phyloP scores from a whole-genome alignment of 2,113 vertebrate species.

The Nothocercus julius region DNA sequence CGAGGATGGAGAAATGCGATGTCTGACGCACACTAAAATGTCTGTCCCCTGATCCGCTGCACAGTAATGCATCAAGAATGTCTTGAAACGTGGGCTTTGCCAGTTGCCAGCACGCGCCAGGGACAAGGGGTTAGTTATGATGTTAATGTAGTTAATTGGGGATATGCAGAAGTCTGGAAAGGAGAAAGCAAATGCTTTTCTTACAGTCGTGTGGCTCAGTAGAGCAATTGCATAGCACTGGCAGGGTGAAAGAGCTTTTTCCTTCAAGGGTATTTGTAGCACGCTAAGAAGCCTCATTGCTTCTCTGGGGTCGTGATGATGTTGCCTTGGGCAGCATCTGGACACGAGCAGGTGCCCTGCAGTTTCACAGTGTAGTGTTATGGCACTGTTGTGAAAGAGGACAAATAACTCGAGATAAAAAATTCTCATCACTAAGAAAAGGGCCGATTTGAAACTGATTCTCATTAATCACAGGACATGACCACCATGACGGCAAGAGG shows the following conservation, averaged over 20 bases:
- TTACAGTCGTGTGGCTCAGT: not conserved
- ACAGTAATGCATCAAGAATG: not conserved
- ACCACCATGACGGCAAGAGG: not conserved
- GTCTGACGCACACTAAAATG: slow-evolving; percentile 51
- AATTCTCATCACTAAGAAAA: not conserved
- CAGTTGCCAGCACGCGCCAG: not conserved
- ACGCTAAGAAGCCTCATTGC: slow-evolving; percentile 16
- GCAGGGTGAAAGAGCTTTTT: not conserved
- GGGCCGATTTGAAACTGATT: slow-evolving; percentile 18
- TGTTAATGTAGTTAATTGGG: not conserved
- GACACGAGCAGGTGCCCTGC: not conserved
- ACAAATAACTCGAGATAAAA: slow-evolving; percentile 10
- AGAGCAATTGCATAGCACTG: not conserved
- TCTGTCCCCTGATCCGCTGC: slow-evolving; percentile 28
- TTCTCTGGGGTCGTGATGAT: not conserved
- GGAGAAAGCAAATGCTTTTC: slow-evolving; percentile 43
- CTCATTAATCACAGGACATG: not conserved
- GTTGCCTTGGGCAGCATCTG: not conserved
- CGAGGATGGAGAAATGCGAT: slow-evolving; percentile 61
- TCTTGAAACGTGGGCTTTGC: not conserved
- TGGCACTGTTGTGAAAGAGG: slow-evolving; percentile 21
- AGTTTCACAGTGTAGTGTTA: not conserved
- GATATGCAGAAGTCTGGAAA: not conserved
- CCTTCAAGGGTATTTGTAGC: not conserved
- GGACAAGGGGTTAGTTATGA: not conserved